Evolutionary conservation across 2,888 invertebrate genomes (phyloP).

Genomic region (Xanthostigma xanthostigma): DNA sequence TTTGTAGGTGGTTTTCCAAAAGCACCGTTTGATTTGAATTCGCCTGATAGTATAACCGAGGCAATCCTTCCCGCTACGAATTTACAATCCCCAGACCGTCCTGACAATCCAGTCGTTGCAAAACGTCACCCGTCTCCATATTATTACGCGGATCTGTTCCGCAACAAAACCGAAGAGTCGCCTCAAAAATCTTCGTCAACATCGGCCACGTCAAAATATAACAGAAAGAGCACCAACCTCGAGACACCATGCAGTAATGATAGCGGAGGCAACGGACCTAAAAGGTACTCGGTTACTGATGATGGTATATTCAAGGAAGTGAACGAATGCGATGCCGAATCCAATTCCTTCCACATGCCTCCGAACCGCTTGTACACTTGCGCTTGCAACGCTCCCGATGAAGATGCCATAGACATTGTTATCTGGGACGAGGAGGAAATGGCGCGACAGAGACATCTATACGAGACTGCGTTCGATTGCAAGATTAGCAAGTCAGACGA

Average conservation of each 20-base stretch:
- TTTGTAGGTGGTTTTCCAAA: slow-evolving; percentile 11
- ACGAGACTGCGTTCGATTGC: slow-evolving; percentile 83
- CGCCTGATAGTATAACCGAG: slow-evolving; percentile 51
- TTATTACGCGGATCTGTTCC: slow-evolving; percentile 66
- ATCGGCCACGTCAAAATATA: slow-evolving; percentile 23
- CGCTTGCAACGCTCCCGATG: slow-evolving; percentile 49
- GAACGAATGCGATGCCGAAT: slow-evolving; percentile 21
- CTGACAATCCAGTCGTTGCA: slow-evolving; percentile 31
- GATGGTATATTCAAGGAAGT: slow-evolving; percentile 38
- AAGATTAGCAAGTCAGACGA: slow-evolving; percentile 68
- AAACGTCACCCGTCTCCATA: slow-evolving; percentile 67
- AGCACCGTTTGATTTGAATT: slow-evolving; percentile 42
- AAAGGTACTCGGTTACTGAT: slow-evolving; percentile 54
- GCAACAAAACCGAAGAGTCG: slow-evolving; percentile 24
- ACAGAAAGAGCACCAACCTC: slow-evolving; percentile 57
- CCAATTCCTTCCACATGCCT: slow-evolving; percentile 49
- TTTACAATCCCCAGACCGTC: slow-evolving; percentile 35
- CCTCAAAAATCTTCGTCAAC: slow-evolving; percentile 18
- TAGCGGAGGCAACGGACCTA: slow-evolving; percentile 38
- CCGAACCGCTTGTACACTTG: slow-evolving; percentile 57
- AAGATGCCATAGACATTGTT: slow-evolving; percentile 41
- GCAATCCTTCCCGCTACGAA: slow-evolving; percentile 28
- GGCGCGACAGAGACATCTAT: slow-evolving; percentile 58
- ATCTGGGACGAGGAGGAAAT: slow-evolving; percentile 41
- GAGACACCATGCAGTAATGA: slow-evolving; percentile 56